Evolutionary conservation across 2,888 invertebrate species (phyloP), one percentile per base, ranked within the genome.

Genomic region (Hylaea fasciaria): DNA sequence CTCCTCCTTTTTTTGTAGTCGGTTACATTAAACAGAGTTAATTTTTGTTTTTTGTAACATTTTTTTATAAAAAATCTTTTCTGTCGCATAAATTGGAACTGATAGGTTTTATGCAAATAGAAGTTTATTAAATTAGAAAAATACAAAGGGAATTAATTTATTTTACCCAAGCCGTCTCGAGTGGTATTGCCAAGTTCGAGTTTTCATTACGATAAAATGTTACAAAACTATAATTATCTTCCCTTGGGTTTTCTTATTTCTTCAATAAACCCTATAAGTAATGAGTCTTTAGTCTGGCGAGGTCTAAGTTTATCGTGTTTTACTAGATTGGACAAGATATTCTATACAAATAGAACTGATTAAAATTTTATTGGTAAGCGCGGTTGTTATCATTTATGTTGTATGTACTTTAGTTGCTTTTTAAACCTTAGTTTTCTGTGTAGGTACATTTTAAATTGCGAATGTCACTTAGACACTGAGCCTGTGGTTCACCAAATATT

Each of bases 151-250:
- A 16, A 37, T 51, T 51, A 16, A 37, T 51, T 51, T 51, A 55
- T 54, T 62, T 57, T 50, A 37, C 32, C 17, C 17, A 39, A 10
- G 12, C 39, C 13, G 51, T 56, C 62, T 57, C 53, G 16, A 53
- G 57, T 50, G 62, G 52, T 40, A 57, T 52, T 45, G 41, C 44
- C 41, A 28, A 45, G 40, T 5, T 2, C 5, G 22, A 22, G 45
- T 57, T 57, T 56, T 49, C 45, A 45, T 53, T 62, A 62, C 37
- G 53, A 48, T 56, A n/a, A 48, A 51, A 58, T 52, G 41, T 52
- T 28, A 53, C 22, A 16, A 54, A 39, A 51, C 14, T 46, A 1
- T 39, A 13, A 51, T 43, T 37, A 28, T 11, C 35, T 49, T 58
- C 48, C 37, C 39, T 43, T 29, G 1, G 22, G 22, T 22, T 10